These are phyloP conservation scores for Actinernus sp. DNA, from an alignment of 92 coral and sea anemone genomes.

Conservation along the genomic window DNA sequence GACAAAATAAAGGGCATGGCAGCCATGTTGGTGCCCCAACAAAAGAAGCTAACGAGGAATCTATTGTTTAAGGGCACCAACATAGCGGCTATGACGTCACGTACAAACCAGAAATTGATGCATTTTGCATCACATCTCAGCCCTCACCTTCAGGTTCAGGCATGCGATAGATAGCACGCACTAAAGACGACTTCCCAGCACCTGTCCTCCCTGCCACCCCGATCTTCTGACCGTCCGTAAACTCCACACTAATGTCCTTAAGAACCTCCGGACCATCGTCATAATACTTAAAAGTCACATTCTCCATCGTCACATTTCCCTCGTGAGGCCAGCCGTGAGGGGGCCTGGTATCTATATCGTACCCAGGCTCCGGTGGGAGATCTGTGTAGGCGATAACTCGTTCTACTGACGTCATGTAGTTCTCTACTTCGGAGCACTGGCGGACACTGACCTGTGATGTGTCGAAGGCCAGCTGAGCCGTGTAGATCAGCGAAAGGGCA, in stretches of 20 bases:
- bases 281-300: conserved; percentile 35
- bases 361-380: conserved; percentile 40
- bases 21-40: too few relatives aligned
- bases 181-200: conserved; percentile 46
- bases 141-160: conserved; percentile 41
- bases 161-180: conserved; percentile 42
- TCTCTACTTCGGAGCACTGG: conserved; percentile 49
- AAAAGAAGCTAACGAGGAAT: too few relatives aligned
- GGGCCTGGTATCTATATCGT: conserved; percentile 32
- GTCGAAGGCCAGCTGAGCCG: conserved; percentile 50
- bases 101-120: too few relatives aligned
- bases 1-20: too few relatives aligned
- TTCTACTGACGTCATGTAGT: conserved; percentile 53
- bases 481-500: conserved; percentile 37
- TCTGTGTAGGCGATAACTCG: conserved; percentile 38
- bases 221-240: conserved; percentile 26
- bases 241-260: conserved; percentile 9
- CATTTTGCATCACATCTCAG: neutral
- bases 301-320: conserved; percentile 13
- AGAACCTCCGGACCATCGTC: conserved; percentile 36
- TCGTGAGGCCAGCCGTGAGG: conserved; percentile 36
- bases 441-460: conserved; percentile 54
- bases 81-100: too few relatives aligned
- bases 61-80: too few relatives aligned
- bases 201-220: conserved; percentile 51